Conservation (phyloP, 2,888 invertebrate genomes). For the Arenicola marina region DNA sequence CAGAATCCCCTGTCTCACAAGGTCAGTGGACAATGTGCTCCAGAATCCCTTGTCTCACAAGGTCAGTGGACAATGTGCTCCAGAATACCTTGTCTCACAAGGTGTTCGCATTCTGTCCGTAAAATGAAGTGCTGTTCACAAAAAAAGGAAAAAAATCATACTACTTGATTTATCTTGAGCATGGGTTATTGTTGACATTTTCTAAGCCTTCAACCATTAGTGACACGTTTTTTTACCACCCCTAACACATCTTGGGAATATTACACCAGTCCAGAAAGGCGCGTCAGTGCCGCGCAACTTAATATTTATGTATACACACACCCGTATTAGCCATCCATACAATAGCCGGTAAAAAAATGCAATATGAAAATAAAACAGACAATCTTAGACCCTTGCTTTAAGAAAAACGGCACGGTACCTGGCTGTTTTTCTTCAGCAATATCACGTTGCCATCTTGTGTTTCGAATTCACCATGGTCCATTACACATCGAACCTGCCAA, state of each 20-base stretch:
- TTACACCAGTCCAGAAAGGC: too few species aligned
- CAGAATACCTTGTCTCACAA: constrained; percentile 83
- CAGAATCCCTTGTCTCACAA: too few species aligned
- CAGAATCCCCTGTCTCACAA: too few species aligned
- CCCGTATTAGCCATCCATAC: too few species aligned
- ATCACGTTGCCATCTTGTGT: constrained; percentile 91
- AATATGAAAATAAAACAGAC: too few species aligned
- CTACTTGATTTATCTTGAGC: not conserved
- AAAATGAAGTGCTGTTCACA: constrained; percentile 76
- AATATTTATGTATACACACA: too few species aligned
- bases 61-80: constrained; percentile 62
- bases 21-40: too few species aligned
- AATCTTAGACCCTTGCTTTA: too few species aligned
- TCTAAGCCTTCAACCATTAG: not conserved
- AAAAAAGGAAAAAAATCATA: constrained; percentile 4
- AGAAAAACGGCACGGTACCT: constrained; percentile 61
- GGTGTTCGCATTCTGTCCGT: constrained; percentile 83
- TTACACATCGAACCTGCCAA: constrained; percentile 73
- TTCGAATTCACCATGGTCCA: constrained; percentile 92
- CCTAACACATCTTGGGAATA: not conserved
- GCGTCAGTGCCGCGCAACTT: too few species aligned
- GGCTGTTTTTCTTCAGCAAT: constrained; percentile 84
- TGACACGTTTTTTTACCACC: not conserved
- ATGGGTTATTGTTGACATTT: not conserved
- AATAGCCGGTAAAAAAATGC: too few species aligned